These are phyloP conservation scores for Rotaria socialis DNA, from an alignment of 2,888 invertebrate genomes.

Conservation along the genomic window DNA sequence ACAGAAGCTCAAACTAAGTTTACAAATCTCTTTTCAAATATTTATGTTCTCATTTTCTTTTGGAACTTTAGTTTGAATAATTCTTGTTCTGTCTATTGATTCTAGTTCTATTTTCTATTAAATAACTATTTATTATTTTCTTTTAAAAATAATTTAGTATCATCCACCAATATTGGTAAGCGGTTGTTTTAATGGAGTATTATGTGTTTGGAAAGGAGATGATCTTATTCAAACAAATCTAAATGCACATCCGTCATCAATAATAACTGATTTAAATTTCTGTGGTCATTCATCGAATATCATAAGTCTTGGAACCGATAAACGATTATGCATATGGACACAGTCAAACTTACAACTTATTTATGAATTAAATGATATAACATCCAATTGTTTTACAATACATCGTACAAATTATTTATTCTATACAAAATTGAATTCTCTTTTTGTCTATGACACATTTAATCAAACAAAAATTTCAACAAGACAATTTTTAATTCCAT, in stretches of 20 bases:
- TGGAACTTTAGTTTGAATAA: no score
- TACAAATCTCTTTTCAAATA: no score
- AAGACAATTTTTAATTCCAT: constrained; percentile 3
- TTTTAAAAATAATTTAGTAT: neutral
- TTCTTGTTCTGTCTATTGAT: no score
- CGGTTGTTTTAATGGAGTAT: constrained; percentile 7
- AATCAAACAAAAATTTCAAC: neutral
- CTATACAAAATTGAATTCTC: neutral
- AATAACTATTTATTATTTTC: no score
- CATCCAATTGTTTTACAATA: constrained; percentile 1
- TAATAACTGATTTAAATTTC: neutral
- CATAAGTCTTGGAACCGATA: constrained; percentile 13
- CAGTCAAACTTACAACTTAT: neutral
- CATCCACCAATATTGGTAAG: constrained; percentile 15
- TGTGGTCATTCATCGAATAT: neutral
- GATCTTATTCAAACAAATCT: neutral
- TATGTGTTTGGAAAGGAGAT: neutral
- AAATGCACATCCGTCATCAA: neutral
- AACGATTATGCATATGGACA: constrained; percentile 27
- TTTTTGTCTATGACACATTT: neutral
- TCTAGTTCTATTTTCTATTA: no score
- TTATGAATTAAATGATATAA: constrained; percentile 9
- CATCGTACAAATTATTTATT: constrained; percentile 29
- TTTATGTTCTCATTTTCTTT: no score
- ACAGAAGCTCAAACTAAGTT: no score